These are phyloP conservation scores for Dryomyza anilis DNA, from an alignment of 2,888 invertebrate genomes.

Conservation along the genomic window DNA sequence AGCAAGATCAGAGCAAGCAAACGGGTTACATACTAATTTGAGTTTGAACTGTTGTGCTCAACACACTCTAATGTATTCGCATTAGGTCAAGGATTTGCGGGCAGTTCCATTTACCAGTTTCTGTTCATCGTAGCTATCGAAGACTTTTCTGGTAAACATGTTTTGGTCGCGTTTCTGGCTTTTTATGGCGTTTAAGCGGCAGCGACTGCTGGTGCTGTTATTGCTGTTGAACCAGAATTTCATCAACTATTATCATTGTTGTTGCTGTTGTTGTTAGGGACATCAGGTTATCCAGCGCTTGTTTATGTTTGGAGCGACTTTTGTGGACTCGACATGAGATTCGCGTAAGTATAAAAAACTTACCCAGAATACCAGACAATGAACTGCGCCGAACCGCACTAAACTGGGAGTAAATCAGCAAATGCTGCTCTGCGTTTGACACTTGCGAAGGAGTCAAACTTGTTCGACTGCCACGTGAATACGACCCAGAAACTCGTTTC, in stretches of 20 bases:
- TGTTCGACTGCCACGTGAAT: constrained; percentile 57
- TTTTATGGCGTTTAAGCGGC: constrained; percentile 27
- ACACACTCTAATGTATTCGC: constrained; percentile 43
- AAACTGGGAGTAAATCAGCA: constrained; percentile 17
- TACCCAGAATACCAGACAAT: not conserved
- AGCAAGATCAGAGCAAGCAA: constrained; percentile 23
- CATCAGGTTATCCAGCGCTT: constrained; percentile 18
- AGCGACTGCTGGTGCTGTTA: constrained; percentile 19
- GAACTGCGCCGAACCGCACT: not conserved
- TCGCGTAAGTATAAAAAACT: not conserved
- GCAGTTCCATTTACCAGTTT: constrained; percentile 58
- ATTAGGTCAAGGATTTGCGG: constrained; percentile 58
- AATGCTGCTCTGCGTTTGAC: constrained; percentile 42
- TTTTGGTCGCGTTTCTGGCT: constrained; percentile 29
- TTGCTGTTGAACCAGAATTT: constrained; percentile 36
- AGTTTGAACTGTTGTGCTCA: constrained; percentile 14
- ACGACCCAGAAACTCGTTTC: constrained; percentile 27
- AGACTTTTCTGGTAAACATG: constrained; percentile 31
- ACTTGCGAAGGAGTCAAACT: constrained; percentile 59
- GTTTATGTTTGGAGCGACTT: constrained; percentile 4
- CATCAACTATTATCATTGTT: constrained; percentile 9
- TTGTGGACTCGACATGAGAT: not conserved
- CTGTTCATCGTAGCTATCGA: constrained; percentile 22
- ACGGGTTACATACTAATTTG: constrained; percentile 21
- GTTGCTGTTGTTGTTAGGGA: constrained; percentile 20